Evolutionary conservation across 2,888 invertebrate genomes (phyloP).

Genomic region (Anagyrus pseudococci): DNA sequence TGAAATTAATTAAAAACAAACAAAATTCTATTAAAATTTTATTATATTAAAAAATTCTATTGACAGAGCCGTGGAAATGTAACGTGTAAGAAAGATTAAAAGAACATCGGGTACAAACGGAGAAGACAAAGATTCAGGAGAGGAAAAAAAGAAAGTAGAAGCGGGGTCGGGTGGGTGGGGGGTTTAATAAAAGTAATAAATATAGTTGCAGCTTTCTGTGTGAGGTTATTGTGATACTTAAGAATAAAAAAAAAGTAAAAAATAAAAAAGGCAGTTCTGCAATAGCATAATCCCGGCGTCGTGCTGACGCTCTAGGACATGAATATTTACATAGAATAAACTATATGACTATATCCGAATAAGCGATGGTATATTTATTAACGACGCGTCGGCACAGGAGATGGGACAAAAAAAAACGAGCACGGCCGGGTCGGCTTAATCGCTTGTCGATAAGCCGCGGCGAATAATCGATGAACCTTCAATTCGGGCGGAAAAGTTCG

Average conservation of each 20-base stretch:
- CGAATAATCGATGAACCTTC: no score
- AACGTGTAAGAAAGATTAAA: no score
- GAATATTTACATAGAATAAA: conserved; percentile 38
- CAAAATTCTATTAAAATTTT: no score
- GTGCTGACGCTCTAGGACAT: conserved; percentile 31
- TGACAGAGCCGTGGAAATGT: no score
- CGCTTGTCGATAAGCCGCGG: no score
- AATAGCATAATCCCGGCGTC: conserved; percentile 38
- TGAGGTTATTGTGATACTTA: conserved; percentile 61
- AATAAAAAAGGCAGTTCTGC: conserved; percentile 32
- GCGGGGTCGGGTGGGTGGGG: no score
- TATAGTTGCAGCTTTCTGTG: conserved; percentile 59
- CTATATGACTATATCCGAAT: conserved; percentile 35
- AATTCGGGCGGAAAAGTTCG: no score
- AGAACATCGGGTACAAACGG: no score
- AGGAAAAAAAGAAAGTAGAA: conserved; percentile 21
- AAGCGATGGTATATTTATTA: conserved; percentile 37
- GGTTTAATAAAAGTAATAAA: conserved; percentile 41
- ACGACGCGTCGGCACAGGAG: conserved; percentile 18
- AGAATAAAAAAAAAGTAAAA: conserved; percentile 45
- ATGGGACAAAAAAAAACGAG: background rate
- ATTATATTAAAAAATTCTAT: no score
- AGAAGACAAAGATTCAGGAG: no score
- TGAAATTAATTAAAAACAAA: no score
- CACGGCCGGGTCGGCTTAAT: no score